Base-by-base conservation (phyloP, 1,140 invertebrate genomes). In the Drosophila burlai region DNA sequence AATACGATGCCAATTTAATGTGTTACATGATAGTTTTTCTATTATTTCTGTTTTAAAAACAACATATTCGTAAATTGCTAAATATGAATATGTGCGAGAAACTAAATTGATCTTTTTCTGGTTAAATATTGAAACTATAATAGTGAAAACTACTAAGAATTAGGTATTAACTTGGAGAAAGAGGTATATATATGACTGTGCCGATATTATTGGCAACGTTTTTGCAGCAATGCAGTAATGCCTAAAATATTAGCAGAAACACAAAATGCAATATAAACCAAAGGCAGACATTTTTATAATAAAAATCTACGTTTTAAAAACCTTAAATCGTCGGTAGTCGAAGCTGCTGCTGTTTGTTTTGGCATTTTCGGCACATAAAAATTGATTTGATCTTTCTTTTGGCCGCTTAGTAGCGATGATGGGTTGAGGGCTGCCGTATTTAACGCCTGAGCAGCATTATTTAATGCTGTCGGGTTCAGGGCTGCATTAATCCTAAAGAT, bases 401-500 rank as follows among this genome's bases (percentile, higher is more conserved):
- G 52, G 66, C 85, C 80, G 57, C 90, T 83, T 49, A 92, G 84
- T 71, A 92, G 62, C 55, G 85, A 59, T 71, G 90, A 87, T 47
- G 90, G 90, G 71, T 92, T 92, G 77, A 92, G 90, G 26, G 90
- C 90, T 66, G 90, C 90, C 50, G 90, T 83, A 65, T 92, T 91
- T 63, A 91, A 78, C 26, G 90, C 90, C 75, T 91, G 90, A 24
- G 90, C 90, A 72, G 90, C 90, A 79, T 92, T 91, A 66, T 91
- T 92, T 75, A 92, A 80, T 76, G 90, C 91, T 64, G 83, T 76
- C 61, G 90, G 90, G 68, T 92, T 92, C 67, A 92, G 75, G 24
- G 90, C 90, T 58, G 90, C 90, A 76, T 92, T 92, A 62, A 92
- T 92, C 85, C 90, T 92, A 84, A 75, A 78, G 26, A 42, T 57